Conservation (phyloP, 1,140 invertebrate genomes). For the Papilio glaucus region DNA sequence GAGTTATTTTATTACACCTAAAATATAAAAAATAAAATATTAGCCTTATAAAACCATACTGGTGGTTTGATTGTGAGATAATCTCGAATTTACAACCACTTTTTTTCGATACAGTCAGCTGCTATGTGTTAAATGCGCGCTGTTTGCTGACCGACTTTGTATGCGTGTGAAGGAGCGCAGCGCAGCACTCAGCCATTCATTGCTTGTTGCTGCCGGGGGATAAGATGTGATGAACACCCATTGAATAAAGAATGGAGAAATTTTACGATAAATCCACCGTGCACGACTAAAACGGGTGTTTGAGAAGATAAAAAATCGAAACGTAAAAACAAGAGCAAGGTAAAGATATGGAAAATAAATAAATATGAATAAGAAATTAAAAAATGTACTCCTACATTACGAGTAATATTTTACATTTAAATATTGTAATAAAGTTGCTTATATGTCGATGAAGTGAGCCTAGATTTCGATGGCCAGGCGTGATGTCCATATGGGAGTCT, state of each 20-base stretch:
- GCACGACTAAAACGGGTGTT: neutral
- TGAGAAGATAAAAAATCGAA: neutral
- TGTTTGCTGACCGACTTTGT: constrained; percentile 22
- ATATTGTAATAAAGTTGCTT: too few relatives aligned
- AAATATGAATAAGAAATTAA: too few relatives aligned
- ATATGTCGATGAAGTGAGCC: too few relatives aligned
- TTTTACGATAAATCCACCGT: neutral
- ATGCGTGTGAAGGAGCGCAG: neutral
- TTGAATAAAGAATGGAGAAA: constrained; percentile 6
- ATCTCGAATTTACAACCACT: neutral
- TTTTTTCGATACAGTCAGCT: neutral
- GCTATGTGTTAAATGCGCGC: neutral
- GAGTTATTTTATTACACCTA: too few relatives aligned
- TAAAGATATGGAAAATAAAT: too few relatives aligned
- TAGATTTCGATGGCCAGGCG: too few relatives aligned
- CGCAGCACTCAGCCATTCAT: neutral
- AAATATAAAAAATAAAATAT: too few relatives aligned
- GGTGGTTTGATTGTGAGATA: too few relatives aligned
- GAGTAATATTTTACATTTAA: too few relatives aligned
- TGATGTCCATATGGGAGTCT: too few relatives aligned
- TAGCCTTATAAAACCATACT: too few relatives aligned
- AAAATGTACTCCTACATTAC: too few relatives aligned
- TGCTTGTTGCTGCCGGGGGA: constrained; percentile 13
- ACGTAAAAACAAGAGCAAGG: neutral
- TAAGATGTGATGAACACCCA: constrained; percentile 9